Percentiles rank a stretch among this genome's conserved stretches.
Evolutionary conservation across 1,140 invertebrate genomes (phyloP).

Genomic region (Myzus persicae): DNA sequence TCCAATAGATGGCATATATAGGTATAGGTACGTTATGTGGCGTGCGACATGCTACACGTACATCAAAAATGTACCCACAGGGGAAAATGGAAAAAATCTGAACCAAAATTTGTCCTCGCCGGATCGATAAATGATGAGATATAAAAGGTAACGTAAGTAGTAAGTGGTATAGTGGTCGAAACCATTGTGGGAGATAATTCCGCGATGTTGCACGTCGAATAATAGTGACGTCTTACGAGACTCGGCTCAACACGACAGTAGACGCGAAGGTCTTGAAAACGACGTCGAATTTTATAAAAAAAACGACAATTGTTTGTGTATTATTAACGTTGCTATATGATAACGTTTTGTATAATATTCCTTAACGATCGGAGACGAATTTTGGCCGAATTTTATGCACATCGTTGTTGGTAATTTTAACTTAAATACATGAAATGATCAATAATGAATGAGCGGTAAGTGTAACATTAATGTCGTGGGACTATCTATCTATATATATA

Average conservation of each 20-base stretch:
- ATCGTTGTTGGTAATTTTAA: neutral
- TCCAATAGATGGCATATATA: conserved; percentile 40
- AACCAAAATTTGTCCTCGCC: conserved; percentile 23
- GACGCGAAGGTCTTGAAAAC: neutral
- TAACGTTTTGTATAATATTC: neutral
- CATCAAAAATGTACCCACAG: neutral
- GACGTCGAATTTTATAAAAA: neutral
- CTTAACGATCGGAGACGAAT: neutral
- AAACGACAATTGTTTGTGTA: neutral
- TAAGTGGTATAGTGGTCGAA: neutral
- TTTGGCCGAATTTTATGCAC: conserved; percentile 29
- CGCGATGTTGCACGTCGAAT: neutral
- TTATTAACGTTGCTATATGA: neutral
- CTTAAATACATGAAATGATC: neutral
- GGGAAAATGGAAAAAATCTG: neutral
- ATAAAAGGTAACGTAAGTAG: neutral
- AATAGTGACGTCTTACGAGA: neutral
- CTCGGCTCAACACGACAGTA: neutral
- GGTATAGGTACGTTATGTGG: neutral
- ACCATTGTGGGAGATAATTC: neutral
- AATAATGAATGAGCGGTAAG: neutral
- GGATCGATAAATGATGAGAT: neutral
- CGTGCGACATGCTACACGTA: conserved; percentile 6
- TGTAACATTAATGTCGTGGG: neutral
- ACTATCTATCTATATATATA: neutral